Base-by-base conservation (phyloP, 2,797 vertebrate genomes). In the Eidolon dupreanum region DNA sequence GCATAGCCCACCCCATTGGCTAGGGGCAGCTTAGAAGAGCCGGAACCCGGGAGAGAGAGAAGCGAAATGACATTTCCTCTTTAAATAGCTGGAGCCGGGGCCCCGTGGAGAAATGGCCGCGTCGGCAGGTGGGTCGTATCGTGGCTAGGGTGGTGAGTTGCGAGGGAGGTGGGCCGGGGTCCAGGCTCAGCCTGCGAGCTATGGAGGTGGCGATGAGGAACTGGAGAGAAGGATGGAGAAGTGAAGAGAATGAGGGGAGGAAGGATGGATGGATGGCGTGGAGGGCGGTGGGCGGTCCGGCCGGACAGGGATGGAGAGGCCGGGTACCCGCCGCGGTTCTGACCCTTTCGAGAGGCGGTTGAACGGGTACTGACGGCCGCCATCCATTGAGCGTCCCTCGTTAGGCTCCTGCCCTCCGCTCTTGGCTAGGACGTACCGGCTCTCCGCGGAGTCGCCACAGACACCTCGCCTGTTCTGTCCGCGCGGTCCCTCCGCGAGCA, bases 91-190 rank as follows among this genome's bases (percentile, higher is more conserved):
- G 97, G 98, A 98, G 97, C 97, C 87, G 96, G 98, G 98, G 98
- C 96, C 88, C 73, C 97, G 78, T 97, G 65, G 97, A 98, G 98
- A 96, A 90, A 99, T 99, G 98, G 99, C 99, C 97, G 98, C 98
- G 97, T 97, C 98, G 98, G 98, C 98, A 98, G 99, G 99, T 99
- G 94, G 97, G 98, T 98, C 63, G n/a, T 17, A 93, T 55, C 73
- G 77, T 93, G 65, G 41, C 57, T 24, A 11, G 15, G 68, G 84
- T 83, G 84, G 36, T 43, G n/a, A 46, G 15, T 73, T 88, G 22
- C n/a, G n/a, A 59, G 77, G n/a, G 46, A 46, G 74, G 61, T 16
- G 92, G 51, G 83, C 28, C n/a, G 49, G 19, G 63, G 41, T 6
- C 49, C 63, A 19, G 82, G 41, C 66, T 41, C 15, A 3, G 22